A percentile compares a stretch with the other conserved stretches of the same genome.
These are phyloP conservation scores for Drosophila merina DNA, from an alignment of 2,888 invertebrate genomes.

Conservation along the genomic window DNA sequence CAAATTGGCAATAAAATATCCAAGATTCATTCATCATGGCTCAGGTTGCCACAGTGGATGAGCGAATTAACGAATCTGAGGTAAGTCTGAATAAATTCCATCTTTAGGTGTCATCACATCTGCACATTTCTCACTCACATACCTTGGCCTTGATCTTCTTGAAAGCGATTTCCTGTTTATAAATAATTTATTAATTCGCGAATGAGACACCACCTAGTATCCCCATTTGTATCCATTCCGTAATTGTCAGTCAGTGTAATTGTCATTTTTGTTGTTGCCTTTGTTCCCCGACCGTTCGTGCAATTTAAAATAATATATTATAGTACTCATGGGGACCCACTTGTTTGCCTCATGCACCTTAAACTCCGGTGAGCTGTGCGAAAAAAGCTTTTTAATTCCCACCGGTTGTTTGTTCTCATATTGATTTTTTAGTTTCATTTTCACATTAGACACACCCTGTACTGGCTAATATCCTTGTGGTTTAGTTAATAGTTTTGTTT, in stretches of 20 bases:
- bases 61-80: conserved; percentile 73
- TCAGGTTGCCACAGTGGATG: conserved; percentile 60
- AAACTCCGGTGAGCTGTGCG: conserved; percentile 32
- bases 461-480: conserved; percentile 20
- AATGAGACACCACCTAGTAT: conserved; percentile 20
- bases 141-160: conserved; percentile 38
- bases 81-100: conserved; percentile 51
- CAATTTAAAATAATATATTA: conserved; percentile 30
- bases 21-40: conserved; percentile 65
- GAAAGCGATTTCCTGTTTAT: conserved; percentile 18
- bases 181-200: conserved; percentile 36
- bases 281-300: conserved; percentile 35
- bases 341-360: conserved; percentile 37
- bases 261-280: conserved; percentile 21
- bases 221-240: conserved; percentile 16
- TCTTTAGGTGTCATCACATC: conserved; percentile 9
- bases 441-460: conserved; percentile 35
- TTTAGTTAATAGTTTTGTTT: conserved; percentile 9
- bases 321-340: conserved; percentile 10
- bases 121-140: conserved; percentile 1
- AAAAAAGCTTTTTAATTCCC: conserved; percentile 46
- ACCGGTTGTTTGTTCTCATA: conserved; percentile 52
- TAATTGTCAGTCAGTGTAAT: conserved; percentile 21
- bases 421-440: conserved; percentile 57
- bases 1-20: conserved; percentile 18